Evolutionary conservation across 2,113 vertebrate species (phyloP).

Genomic region (Pelecanoides urinatrix): DNA sequence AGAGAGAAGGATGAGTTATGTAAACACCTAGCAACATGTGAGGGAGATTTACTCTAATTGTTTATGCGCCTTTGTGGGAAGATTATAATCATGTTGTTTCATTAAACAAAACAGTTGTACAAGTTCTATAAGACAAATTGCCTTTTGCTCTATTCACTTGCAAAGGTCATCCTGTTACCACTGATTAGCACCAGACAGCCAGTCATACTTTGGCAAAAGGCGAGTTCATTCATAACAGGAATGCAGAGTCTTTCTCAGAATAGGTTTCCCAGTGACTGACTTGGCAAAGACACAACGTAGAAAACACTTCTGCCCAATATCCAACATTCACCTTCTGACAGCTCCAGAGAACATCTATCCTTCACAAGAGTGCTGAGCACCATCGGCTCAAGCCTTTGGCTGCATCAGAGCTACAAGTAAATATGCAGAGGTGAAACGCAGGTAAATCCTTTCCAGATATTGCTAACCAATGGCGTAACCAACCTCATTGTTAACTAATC

Average conservation of each 20-base stretch:
- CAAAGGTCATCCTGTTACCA: conserved; percentile 67
- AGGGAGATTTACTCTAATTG: conserved; percentile 70
- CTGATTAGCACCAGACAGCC: conserved; percentile 55
- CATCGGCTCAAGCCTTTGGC: background rate
- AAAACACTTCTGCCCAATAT: conserved; percentile 22
- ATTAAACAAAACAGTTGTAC: conserved; percentile 67
- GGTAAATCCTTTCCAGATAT: conserved; percentile 30
- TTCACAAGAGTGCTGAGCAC: background rate
- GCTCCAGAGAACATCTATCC: conserved; percentile 39
- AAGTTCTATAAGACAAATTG: conserved; percentile 67
- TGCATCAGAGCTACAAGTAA: background rate
- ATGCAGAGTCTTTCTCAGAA: conserved; percentile 46
- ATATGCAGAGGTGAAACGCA: background rate
- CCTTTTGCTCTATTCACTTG: conserved; percentile 65
- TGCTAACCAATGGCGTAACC: background rate
- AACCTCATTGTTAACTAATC: conserved; percentile 3
- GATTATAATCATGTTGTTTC: conserved; percentile 67
- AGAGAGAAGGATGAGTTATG: conserved; percentile 62
- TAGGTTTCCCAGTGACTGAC: conserved; percentile 64
- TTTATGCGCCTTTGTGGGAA: conserved; percentile 67
- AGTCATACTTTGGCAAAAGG: conserved; percentile 32
- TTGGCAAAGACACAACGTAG: conserved; percentile 35
- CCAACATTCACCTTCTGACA: conserved; percentile 53
- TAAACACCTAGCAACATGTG: conserved; percentile 59
- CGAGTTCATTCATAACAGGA: conserved; percentile 61